Evolutionary conservation across 2,113 vertebrate genomes (phyloP).

Genomic region (Ascaphus truei): DNA sequence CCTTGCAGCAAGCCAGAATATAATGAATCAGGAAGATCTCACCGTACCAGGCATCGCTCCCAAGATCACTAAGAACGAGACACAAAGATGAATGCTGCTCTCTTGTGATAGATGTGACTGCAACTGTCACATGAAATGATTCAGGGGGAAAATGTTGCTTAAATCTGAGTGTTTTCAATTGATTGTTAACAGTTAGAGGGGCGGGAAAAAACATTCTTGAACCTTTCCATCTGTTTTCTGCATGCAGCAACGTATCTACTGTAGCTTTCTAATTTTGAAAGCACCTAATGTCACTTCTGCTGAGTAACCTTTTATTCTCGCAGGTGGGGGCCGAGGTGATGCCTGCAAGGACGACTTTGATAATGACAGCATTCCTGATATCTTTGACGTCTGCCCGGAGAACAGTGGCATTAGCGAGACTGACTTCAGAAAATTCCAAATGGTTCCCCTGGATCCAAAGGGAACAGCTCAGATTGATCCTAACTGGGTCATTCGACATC

Average conservation of each 20-base stretch:
- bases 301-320: neutral
- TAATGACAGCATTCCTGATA: constrained; percentile 88
- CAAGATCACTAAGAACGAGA: neutral
- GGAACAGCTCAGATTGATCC: constrained; percentile 97
- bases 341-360: constrained; percentile 96
- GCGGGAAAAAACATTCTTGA: neutral
- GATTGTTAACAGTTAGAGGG: neutral
- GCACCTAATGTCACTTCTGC: too few relatives aligned
- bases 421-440: constrained; percentile 97
- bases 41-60: neutral
- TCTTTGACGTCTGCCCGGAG: constrained; percentile 90
- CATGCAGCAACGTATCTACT: neutral
- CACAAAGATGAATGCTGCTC: neutral
- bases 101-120: neutral
- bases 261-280: too few relatives aligned
- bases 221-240: neutral
- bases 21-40: neutral
- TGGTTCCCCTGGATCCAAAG: constrained; percentile 96
- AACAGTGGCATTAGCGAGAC: constrained; percentile 89
- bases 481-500: constrained; percentile 96
- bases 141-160: neutral
- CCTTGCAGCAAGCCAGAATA: constrained; percentile 14
- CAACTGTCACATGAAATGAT: neutral
- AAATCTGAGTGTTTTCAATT: neutral
- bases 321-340: constrained; percentile 92